Percentiles rank a stretch among this genome's conserved stretches.
Conservation (phyloP, 2,888 invertebrate genomes). For the Heliconius ismenius region DNA sequence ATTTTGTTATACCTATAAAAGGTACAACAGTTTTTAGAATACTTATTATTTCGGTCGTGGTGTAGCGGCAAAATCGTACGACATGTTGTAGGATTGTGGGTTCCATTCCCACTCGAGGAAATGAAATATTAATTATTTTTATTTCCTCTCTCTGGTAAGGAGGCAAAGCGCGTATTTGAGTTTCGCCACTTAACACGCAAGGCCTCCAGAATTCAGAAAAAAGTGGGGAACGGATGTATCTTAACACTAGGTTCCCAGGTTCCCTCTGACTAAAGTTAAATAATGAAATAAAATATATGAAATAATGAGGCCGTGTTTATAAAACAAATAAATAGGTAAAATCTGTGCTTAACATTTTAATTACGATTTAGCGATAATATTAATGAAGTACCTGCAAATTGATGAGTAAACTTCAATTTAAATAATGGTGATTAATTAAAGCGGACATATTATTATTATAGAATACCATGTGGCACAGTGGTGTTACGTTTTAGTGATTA, state of each 20-base stretch:
- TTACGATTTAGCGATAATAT: constrained; percentile 12
- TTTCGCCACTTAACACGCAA: no score
- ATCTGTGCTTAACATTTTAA: constrained; percentile 18
- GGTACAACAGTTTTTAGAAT: no score
- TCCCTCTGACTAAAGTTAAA: background rate
- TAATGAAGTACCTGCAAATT: constrained; percentile 24
- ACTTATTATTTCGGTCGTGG: no score
- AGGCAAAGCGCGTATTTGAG: background rate
- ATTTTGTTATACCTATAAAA: no score
- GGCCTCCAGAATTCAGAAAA: background rate
- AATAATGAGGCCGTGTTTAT: background rate
- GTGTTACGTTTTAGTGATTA: background rate
- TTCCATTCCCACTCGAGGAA: background rate
- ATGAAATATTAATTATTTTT: no score
- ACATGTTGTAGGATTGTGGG: no score
- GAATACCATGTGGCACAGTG: background rate
- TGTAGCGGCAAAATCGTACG: no score
- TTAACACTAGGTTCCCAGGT: background rate
- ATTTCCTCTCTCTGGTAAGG: no score
- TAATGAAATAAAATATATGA: background rate
- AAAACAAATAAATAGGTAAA: constrained; percentile 1
- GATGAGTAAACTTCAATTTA: constrained; percentile 19
- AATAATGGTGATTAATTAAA: constrained; percentile 12
- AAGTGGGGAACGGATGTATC: background rate
- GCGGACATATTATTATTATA: background rate